Base-by-base conservation (phyloP, 2,888 invertebrate species). In the Caenorhabditis doughertyi region DNA sequence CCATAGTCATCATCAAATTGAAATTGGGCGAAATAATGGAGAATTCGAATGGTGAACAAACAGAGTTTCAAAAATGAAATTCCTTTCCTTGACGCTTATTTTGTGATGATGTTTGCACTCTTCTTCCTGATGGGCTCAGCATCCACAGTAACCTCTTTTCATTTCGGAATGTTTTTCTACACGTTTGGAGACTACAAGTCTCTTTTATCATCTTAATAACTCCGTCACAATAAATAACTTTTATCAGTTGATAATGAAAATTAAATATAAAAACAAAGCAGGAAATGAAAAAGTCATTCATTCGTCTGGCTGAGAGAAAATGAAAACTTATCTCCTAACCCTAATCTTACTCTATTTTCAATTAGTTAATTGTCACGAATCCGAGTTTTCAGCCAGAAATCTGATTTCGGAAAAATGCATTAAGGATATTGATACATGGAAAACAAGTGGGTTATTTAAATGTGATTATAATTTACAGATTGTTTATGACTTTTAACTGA, bases 371-470 rank as follows among this genome's bases (percentile, higher is more conserved):
- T 53, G 68, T 39, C 9, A 49, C 8, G 29, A 60, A 42, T 42
- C 25, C 58, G 58, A 58, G 3, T 47, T 16, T 51, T 32, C 64
- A 1, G 29, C 29, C 21, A 27, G 44, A 44, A 70, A 70, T 49
- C 49, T 47, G 16, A 47, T 71, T 58, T 58, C 44, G 3, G 55
- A 55, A 39, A 68, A 68, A 11, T 68, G 68, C 53, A 53, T 68
- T 42, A 44, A 39, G 23, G 65, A 79, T 44, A 56, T 79, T 18
- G 32, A 56, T 16, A 60, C 18, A 49, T 79, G 79, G 79, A 49
- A 49, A 23, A 72, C 65, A 39, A 79, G 74, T 74, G 49, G 16
- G 74, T 74, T 67, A 5, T 49, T 58, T 21, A n/a, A n/a, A 47
- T 71, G 18, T 35, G 25, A 11, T 25, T 27, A 0, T 27, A 27